Evolutionary conservation across 1,140 invertebrate genomes (phyloP).

Genomic region (Drosophila pectinifera): DNA sequence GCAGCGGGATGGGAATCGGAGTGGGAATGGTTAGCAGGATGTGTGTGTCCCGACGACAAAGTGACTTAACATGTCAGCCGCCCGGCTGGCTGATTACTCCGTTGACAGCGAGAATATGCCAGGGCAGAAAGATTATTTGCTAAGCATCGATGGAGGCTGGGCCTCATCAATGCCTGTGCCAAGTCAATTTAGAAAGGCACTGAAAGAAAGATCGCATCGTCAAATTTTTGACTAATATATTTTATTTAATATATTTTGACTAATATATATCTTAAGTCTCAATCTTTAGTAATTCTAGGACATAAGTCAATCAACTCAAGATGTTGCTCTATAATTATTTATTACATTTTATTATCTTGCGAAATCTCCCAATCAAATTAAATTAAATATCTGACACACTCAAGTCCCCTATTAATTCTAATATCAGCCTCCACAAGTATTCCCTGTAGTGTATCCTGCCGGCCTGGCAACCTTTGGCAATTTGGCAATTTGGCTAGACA

Average conservation of each 20-base stretch:
- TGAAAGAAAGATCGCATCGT: background rate
- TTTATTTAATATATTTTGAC: too few relatives aligned
- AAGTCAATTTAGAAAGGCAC: constrained; percentile 28
- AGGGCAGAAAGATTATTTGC: constrained; percentile 38
- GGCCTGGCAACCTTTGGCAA: constrained; percentile 9
- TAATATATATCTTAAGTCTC: too few relatives aligned
- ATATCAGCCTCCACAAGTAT: background rate
- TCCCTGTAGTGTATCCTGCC: constrained; percentile 5
- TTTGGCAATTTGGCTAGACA: constrained; percentile 59
- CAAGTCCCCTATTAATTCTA: background rate
- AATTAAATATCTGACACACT: background rate
- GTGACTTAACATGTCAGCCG: constrained; percentile 77
- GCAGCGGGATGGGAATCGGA: background rate
- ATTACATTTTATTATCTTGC: too few relatives aligned
- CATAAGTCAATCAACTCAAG: too few relatives aligned
- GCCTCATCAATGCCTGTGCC: constrained; percentile 48
- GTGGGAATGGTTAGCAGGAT: background rate
- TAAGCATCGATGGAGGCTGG: constrained; percentile 25
- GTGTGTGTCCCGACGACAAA: constrained; percentile 48
- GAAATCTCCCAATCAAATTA: background rate
- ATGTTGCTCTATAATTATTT: background rate
- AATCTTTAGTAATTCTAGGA: too few relatives aligned
- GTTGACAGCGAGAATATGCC: constrained; percentile 60
- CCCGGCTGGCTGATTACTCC: constrained; percentile 68
- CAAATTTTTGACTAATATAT: too few relatives aligned